A percentile compares a stretch with the other conserved stretches of the same genome.
These are phyloP conservation scores for Triops longicaudatus DNA, from an alignment of 1,140 invertebrate species.

Conservation along the genomic window DNA sequence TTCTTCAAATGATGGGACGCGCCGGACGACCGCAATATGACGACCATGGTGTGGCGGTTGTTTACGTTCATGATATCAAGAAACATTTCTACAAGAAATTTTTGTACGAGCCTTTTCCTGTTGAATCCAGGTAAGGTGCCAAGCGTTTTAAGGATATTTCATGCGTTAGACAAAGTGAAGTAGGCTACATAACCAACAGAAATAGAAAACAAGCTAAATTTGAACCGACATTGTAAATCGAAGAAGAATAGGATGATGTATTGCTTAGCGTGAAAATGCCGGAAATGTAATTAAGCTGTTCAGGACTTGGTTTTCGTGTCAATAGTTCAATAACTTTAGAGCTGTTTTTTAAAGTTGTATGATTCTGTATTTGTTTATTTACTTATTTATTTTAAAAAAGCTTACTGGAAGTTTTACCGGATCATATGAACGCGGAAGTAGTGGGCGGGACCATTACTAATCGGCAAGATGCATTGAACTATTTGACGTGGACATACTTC, in stretches of 20 bases:
- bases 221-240: too few relatives aligned
- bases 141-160: too few relatives aligned
- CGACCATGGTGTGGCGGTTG: conserved; percentile 82
- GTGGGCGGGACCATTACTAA: conserved; percentile 73
- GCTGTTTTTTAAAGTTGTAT: too few relatives aligned
- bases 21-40: conserved; percentile 96
- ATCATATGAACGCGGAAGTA: conserved; percentile 98
- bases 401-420: conserved; percentile 77
- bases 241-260: too few relatives aligned
- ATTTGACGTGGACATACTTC: conserved; percentile 98
- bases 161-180: too few relatives aligned
- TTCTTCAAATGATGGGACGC: conserved; percentile 98
- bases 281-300: too few relatives aligned
- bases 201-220: too few relatives aligned
- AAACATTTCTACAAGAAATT: conserved; percentile 99
- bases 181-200: too few relatives aligned
- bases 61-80: conserved; percentile 95
- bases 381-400: conserved; percentile 45
- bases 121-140: conserved; percentile 60
- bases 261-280: too few relatives aligned
- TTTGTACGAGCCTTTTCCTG: conserved; percentile 97
- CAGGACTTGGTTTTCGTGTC: too few relatives aligned
- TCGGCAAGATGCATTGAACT: conserved; percentile 91
- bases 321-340: too few relatives aligned
- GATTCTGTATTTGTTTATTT: too few relatives aligned